Evolutionary conservation across 2,113 vertebrate genomes (phyloP), one percentile per base, ranked within the genome.

Genomic region (Taurulus bubalis): DNA sequence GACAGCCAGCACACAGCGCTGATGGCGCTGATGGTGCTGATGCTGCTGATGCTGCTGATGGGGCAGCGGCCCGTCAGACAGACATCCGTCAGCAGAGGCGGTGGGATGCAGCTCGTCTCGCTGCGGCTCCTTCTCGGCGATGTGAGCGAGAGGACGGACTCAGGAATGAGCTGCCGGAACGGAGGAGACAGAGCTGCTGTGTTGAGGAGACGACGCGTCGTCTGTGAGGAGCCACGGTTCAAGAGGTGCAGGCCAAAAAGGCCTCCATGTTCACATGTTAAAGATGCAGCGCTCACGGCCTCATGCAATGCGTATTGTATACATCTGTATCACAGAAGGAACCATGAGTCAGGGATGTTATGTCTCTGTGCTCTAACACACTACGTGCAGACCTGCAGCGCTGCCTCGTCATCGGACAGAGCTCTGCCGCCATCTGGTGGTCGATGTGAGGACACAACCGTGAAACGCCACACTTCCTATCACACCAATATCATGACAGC

Each of bases 361-460:
- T 22, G 4, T 38, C 3, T 36, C 38, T 51, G 16, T 30, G 32
- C 4, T n/a, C 9, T n/a, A 1, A 24, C 56, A 42, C 7, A 2
- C 56, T 45, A 3, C 15, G 68, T 22, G 42, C 40, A 58, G 63
- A 34, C 6, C 75, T 67, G 73, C 66, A 59, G 77, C 6, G 67
- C 20, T 40, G 30, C 1, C 24, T 34, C 1, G 0, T 28, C 11
- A 38, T 12, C 38, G 49, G 10, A 69, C 16, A 73, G 85, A 60
- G 28, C 85, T 91, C 68, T 87, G 75, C 47, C 71, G 28, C 84
- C 87, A 89, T 89, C 93, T 79, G 18, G 82, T 90, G 91, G 55
- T 28, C 5, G 10, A 64, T 18, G 9, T 32, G 12, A 28, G 9
- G 15, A 45, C n/a, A 47, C 9, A n/a, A 18, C 24, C 14, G 32